Evolutionary conservation across 30 jellyfish, hydroid and myxozoan genomes (phyloP), one percentile per base, ranked within the genome.

Genomic region (Aurelia aurita): DNA sequence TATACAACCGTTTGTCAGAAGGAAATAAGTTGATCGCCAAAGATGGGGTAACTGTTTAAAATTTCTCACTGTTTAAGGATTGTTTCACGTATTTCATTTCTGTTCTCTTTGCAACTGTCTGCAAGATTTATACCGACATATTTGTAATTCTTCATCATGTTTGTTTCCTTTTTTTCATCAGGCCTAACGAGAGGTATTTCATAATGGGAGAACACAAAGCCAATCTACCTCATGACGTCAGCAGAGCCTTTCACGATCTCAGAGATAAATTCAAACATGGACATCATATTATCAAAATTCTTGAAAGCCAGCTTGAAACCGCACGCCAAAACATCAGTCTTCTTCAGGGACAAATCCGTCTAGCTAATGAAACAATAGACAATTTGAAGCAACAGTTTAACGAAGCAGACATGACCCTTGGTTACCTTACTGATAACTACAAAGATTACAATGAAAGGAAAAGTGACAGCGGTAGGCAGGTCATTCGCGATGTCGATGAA

Each of bases 261-360:
- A 79, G 85, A 55, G 98, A 93, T 73, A 94, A 92, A 23, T 77
- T 93, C 45, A 93, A 93, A 54, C 98, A 93, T 70, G 98, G 98
- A 16, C 89, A 93, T 55, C 96, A 93, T 58, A 75, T 93, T 45
- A 89, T 87, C 61, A 87, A 82, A 62, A 93, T 93, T 25, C 74
- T 93, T n/a, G 98, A 93, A 60, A 82, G 91, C 74, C 98, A 93
- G 76, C 89, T 93, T 47, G 96, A 88, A 65, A 89, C 98, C 20
- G 98, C 98, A 47, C 88, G 91, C 57, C 97, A 93, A 64, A 93
- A 93, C 79, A 82, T 93, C 57, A 86, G 95, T 71, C 69, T 93
- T 18, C 93, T 93, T 49, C 98, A 93, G 69, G 98, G 97, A 4
- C 98, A 93, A 63, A 80, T 93, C 5, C 92, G 97, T 9, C 88